Evolutionary conservation across 2,113 vertebrate species (phyloP), one percentile per base, ranked within the genome.

Genomic region (Pteronura brasiliensis): DNA sequence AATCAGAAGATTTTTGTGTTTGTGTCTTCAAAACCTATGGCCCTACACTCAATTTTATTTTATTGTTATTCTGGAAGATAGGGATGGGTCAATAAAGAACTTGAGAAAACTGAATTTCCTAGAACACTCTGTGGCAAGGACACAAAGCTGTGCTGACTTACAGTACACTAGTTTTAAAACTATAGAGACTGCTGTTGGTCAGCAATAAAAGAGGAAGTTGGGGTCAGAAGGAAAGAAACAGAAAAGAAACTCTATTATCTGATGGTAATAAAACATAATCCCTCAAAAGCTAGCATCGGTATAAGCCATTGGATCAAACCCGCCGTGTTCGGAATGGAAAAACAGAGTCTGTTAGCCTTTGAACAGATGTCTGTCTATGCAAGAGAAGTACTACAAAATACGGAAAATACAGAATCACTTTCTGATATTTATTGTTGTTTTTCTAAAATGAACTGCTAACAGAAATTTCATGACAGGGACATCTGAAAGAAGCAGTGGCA

Each of bases 21-120:
- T 69, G 47, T 92, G 47, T 91, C 92, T 95, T 97, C 59, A 69
- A 96, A 97, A 86, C 82, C 84, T 88, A 92, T 82, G 79, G 74
- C 63, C 84, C 52, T 79, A n/a, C 52, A 88, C 84, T 98, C 90
- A 93, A 96, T 96, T 97, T 98, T 93, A 93, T 97, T 97, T 98
- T 97, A 97, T 88, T 94, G 90, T 97, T 96, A 93, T 86, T 96
- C 77, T 92, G 77, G 86, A 96, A 97, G 88, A 82, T 57, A 90
- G 92, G 95, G 59, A 13, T 88, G 55, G 52, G 88, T 96, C 81
- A 94, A 95, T 97, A 95, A 96, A 97, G 83, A 81, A 42, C 42
- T 49, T 17, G 81, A 96, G 95, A 94, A 94, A 98, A 96, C 87
- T 25, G 61, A 92, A 94, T 98, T 96, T 96, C 59, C 95, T 94